Evolutionary conservation across 2,797 vertebrate genomes (phyloP).

Genomic region (Cyclura pinguis): DNA sequence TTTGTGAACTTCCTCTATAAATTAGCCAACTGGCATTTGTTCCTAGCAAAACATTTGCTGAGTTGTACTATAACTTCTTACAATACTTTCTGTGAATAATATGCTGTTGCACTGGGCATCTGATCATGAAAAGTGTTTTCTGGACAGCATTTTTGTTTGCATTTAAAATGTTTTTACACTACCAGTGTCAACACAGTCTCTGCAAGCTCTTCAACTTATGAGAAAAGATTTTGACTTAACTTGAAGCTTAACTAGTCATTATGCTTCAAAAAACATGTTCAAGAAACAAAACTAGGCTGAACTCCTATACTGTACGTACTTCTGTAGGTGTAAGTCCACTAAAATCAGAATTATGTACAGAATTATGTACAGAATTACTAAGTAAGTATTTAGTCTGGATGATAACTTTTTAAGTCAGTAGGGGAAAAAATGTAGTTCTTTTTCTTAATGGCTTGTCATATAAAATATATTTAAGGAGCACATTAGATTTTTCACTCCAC

Average conservation of each 20-base stretch:
- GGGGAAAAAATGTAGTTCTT: background rate
- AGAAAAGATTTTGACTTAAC: constrained; percentile 63
- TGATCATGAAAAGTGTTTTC: constrained; percentile 71
- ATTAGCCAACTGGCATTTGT: constrained; percentile 66
- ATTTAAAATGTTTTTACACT: constrained; percentile 76
- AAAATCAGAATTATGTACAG: background rate
- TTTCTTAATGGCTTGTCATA: background rate
- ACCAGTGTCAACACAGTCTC: constrained; percentile 67
- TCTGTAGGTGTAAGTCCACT: no score
- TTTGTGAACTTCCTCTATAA: constrained; percentile 69
- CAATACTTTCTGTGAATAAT: constrained; percentile 70
- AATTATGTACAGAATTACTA: background rate
- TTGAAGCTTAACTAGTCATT: constrained; percentile 62
- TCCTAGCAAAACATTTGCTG: constrained; percentile 71
- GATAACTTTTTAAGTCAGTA: background rate
- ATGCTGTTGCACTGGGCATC: constrained; percentile 65
- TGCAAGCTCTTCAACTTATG: constrained; percentile 63
- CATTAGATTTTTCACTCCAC: background rate
- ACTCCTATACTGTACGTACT: background rate
- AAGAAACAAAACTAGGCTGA: background rate
- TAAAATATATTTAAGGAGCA: background rate
- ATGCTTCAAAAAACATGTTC: constrained; percentile 36
- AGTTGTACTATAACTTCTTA: constrained; percentile 65
- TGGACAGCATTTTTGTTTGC: constrained; percentile 73
- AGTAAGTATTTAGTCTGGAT: constrained; percentile 28